These are phyloP conservation scores for Latrodectus elegans DNA, from an alignment of 2,888 invertebrate genomes.

Conservation along the genomic window DNA sequence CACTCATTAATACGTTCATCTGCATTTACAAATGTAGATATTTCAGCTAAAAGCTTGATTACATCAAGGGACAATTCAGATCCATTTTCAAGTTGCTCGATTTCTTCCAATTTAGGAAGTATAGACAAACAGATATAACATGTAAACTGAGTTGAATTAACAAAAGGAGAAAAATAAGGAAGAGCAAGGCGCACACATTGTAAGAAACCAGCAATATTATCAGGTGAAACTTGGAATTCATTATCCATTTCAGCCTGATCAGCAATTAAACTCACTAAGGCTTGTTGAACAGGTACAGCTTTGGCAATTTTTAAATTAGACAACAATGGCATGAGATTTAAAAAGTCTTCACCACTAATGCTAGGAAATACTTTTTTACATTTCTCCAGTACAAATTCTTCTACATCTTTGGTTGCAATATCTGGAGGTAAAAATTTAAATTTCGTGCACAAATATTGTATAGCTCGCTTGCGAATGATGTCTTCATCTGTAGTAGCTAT, in stretches of 20 bases:
- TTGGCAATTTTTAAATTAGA: slow-evolving; percentile 87
- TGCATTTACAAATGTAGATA: slow-evolving; percentile 79
- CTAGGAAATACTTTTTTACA: slow-evolving; percentile 87
- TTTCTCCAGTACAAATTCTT: slow-evolving; percentile 87
- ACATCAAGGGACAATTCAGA: slow-evolving; percentile 84
- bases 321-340: slow-evolving; percentile 89
- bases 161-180: slow-evolving; percentile 83
- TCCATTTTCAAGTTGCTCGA: slow-evolving; percentile 76
- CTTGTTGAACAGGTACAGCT: slow-evolving; percentile 88
- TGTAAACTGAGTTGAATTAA: slow-evolving; percentile 89
- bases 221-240: slow-evolving; percentile 74
- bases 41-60: slow-evolving; percentile 89
- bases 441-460: slow-evolving; percentile 90
- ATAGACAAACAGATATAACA: slow-evolving; percentile 89
- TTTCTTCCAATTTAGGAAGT: slow-evolving; percentile 79
- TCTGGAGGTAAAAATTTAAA: slow-evolving; percentile 86
- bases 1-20: slow-evolving; percentile 66
- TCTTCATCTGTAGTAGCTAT: slow-evolving; percentile 81
- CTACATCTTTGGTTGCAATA: slow-evolving; percentile 87
- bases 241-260: slow-evolving; percentile 88
- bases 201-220: slow-evolving; percentile 82
- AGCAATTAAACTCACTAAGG: slow-evolving; percentile 88
- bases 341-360: slow-evolving; percentile 93
- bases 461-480: slow-evolving; percentile 86
- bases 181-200: slow-evolving; percentile 90